These are phyloP conservation scores for Monopterus albus DNA, from an alignment of 2,113 vertebrate species.

Conservation along the genomic window DNA sequence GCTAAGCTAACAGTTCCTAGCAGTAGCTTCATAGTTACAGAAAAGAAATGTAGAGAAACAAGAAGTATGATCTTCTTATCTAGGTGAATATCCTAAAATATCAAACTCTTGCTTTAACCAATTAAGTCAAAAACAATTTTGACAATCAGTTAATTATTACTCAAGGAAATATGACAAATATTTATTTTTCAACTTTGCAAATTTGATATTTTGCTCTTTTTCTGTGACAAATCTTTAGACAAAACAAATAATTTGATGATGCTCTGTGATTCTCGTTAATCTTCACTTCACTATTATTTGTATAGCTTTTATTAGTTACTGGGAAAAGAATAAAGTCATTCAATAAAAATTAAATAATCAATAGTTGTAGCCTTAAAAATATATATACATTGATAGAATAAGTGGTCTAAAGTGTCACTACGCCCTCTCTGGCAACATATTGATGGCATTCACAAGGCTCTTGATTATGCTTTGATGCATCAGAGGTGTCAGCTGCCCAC, in stretches of 20 bases:
- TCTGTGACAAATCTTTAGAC: not conserved
- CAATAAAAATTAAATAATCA: too few relatives aligned
- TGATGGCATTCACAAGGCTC: slow-evolving; percentile 53
- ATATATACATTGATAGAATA: slow-evolving; percentile 7
- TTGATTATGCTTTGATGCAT: slow-evolving; percentile 43
- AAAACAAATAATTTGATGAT: not conserved
- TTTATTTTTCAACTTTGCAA: not conserved
- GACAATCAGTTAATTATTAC: not conserved
- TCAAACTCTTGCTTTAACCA: not conserved
- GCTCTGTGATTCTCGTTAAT: too few relatives aligned
- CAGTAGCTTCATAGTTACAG: not conserved
- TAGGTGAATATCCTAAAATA: too few relatives aligned
- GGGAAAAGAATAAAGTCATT: too few relatives aligned
- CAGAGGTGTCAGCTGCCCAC: slow-evolving; percentile 52
- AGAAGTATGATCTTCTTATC: not conserved
- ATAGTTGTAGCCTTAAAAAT: not conserved
- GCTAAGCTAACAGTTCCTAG: not conserved
- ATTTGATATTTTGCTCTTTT: not conserved
- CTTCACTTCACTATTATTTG: too few relatives aligned
- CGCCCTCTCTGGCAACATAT: slow-evolving; percentile 49
- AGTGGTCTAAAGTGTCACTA: slow-evolving; percentile 39
- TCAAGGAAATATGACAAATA: not conserved
- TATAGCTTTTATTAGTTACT: too few relatives aligned
- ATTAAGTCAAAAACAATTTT: too few relatives aligned
- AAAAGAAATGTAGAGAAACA: not conserved